phyloP scores from a whole-genome alignment of 1,140 invertebrate genomes.

The Rhagoletis zephyria region DNA sequence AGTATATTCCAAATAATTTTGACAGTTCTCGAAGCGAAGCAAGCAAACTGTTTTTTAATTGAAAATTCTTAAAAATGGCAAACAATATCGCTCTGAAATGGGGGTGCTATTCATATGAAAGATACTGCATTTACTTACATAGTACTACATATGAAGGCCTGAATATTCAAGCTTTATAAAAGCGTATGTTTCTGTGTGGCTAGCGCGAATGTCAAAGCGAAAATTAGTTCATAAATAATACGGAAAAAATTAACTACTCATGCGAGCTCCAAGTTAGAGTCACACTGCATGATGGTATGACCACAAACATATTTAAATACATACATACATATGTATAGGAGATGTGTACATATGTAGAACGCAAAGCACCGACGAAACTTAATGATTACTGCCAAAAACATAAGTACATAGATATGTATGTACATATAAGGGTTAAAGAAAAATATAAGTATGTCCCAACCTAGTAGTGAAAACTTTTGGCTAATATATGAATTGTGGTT shows the following conservation, averaged over 20 bases:
- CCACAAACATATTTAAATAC: background rate
- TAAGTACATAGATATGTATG: too few species aligned
- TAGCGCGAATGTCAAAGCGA: background rate
- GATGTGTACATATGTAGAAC: background rate
- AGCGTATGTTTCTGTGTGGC: too few species aligned
- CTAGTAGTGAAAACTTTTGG: too few species aligned
- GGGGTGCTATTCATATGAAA: background rate
- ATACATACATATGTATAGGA: background rate
- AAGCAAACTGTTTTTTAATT: background rate
- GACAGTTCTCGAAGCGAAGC: too few species aligned
- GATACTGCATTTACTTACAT: background rate
- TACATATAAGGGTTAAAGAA: too few species aligned
- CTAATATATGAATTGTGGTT: too few species aligned
- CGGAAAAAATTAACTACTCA: background rate
- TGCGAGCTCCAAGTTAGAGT: background rate
- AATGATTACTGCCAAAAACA: too few species aligned
- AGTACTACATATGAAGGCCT: background rate
- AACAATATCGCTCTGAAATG: background rate
- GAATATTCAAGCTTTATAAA: too few species aligned
- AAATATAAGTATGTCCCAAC: too few species aligned
- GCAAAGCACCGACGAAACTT: too few species aligned
- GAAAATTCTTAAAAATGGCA: background rate
- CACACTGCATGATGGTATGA: background rate
- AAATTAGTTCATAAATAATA: conserved; percentile 26
- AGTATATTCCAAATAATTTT: too few species aligned